A percentile compares a stretch with the other conserved stretches of the same genome.
Conservation (phyloP, 2,113 vertebrate species). For the Nansenia antarctica region DNA sequence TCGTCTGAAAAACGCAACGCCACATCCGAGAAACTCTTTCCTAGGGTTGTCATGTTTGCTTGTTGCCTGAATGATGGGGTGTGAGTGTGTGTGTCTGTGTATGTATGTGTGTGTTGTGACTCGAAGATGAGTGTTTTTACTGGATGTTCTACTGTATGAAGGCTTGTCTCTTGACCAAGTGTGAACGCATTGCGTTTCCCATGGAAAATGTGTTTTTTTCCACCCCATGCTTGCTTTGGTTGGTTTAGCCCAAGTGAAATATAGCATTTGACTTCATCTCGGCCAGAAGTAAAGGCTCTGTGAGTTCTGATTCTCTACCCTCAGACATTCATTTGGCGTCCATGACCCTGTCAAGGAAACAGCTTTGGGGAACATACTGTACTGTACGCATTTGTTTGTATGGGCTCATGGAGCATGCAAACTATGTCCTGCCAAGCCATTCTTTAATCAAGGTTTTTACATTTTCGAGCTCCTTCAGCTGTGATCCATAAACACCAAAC, state of each 20-base stretch:
- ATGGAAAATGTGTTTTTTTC: background rate
- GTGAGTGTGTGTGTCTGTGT: background rate
- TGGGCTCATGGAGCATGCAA: constrained; percentile 13
- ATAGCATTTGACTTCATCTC: background rate
- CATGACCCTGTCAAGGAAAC: background rate
- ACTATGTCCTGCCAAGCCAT: constrained; percentile 18
- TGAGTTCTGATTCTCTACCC: background rate
- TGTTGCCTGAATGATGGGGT: constrained; percentile 35
- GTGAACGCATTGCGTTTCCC: background rate
- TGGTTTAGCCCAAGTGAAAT: background rate
- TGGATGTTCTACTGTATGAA: constrained; percentile 28
- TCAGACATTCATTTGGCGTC: background rate
- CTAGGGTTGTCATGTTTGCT: constrained; percentile 31
- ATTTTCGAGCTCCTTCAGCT: constrained; percentile 17
- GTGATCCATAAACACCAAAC: background rate
- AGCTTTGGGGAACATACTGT: background rate
- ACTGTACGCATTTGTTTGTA: constrained; percentile 29
- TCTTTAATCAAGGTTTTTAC: constrained; percentile 22
- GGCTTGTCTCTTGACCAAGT: background rate
- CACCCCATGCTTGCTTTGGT: background rate
- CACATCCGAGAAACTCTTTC: constrained; percentile 20
- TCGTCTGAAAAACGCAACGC: constrained; percentile 9
- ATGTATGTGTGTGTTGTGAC: background rate
- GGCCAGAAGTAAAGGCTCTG: background rate
- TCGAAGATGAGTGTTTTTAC: constrained; percentile 36